Evolutionary conservation across 2,888 invertebrate species (phyloP), one percentile per base, ranked within the genome.

Genomic region (Lottia gigantea): DNA sequence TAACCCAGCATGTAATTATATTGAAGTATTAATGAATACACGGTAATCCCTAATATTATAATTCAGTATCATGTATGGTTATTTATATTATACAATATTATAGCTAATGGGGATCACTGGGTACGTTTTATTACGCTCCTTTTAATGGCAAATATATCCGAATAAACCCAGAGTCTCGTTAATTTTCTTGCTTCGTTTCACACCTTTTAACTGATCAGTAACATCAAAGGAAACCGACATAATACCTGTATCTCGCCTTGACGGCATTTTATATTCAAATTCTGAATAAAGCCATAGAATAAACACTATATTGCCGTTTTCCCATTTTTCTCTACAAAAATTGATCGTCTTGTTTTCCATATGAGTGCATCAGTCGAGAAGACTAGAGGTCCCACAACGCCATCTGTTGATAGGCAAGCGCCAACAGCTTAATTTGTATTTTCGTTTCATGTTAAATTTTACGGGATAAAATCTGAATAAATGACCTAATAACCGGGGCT

Each of bases 401-500:
- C 55, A 55, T 55, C 55, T 55, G 55, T 55, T 55, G 55, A 55
- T 55, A 23, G 55, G 55, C 55, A 55, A 55, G 55, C 55, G 55
- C 55, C 19, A 55, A 55, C 55, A 55, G 55, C 55, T 55, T 55
- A 55, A 55, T 55, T 55, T 55, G 55, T 55, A 55, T 19, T 55
- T 55, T 55, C 55, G 55, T 55, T 55, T 55, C 55, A 55, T 55
- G 55, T 55, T 55, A 55, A 15, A 23, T 55, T 55, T 55, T 55
- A 55, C 55, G 55, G 23, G 55, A 55, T 23, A 55, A 55, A 55
- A 55, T 23, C 19, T 23, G 55, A 23, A 55, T 55, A 23, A 55
- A 23, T 19, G 55, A 55, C 55, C 23, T 55, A 55, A 55, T 55
- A 55, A 55, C 23, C 55, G 55, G 19, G 55, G 19, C 55, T 55